These are phyloP conservation scores for Cecidostiba fungosa DNA, from an alignment of 2,888 invertebrate genomes.

Conservation along the genomic window DNA sequence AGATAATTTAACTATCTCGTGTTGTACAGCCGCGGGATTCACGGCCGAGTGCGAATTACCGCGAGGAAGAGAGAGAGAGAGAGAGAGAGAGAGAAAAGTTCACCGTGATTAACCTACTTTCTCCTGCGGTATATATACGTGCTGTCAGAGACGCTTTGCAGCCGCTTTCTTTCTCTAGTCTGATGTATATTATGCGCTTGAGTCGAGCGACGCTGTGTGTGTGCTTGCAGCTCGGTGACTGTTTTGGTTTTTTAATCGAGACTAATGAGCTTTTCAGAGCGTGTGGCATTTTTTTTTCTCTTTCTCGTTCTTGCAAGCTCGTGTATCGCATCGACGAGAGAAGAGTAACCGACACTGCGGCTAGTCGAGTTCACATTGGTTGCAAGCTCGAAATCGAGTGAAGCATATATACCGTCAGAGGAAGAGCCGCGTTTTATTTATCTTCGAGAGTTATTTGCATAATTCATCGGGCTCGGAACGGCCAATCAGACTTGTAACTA, in stretches of 20 bases:
- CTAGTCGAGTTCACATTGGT: too few relatives aligned
- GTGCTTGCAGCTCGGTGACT: not conserved
- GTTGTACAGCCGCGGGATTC: conserved; percentile 29
- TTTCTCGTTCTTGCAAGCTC: not conserved
- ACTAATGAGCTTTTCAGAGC: not conserved
- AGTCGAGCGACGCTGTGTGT: not conserved
- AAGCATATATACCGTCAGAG: not conserved
- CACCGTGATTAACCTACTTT: conserved; percentile 55
- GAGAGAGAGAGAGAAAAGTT: too few relatives aligned
- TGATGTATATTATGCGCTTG: not conserved
- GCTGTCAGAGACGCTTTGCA: not conserved
- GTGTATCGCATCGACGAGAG: not conserved
- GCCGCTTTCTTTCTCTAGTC: not conserved
- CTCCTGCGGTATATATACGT: not conserved
- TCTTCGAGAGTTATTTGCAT: not conserved
- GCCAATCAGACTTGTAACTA: not conserved
- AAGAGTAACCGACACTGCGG: too few relatives aligned
- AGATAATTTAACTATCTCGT: conserved; percentile 55
- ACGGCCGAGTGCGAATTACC: conserved; percentile 45
- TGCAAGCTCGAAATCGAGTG: too few relatives aligned
- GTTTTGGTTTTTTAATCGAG: not conserved
- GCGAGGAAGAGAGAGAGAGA: not conserved
- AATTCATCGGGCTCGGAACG: not conserved
- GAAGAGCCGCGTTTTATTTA: not conserved
- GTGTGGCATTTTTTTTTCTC: too few relatives aligned